Evolutionary conservation across 2,113 vertebrate species (phyloP).

Genomic region (Crypturellus undulatus): DNA sequence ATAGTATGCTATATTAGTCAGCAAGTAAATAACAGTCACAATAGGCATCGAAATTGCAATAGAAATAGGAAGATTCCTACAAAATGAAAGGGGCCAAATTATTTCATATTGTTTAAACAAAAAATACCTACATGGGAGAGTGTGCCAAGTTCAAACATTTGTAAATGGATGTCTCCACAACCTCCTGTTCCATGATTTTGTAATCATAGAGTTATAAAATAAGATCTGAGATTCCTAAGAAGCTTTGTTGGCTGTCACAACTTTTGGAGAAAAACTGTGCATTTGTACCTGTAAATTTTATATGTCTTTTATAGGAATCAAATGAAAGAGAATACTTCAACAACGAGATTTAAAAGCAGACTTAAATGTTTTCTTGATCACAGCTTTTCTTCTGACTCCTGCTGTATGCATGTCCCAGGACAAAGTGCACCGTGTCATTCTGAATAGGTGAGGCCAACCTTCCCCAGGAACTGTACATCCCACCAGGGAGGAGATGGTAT

Average conservation of each 20-base stretch:
- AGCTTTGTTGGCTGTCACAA: not conserved
- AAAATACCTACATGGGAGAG: not conserved
- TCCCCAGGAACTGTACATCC: not conserved
- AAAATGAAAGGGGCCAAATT: constrained; percentile 1
- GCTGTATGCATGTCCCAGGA: not conserved
- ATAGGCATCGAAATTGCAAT: constrained; percentile 87
- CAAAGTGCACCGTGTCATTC: not conserved
- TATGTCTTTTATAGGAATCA: not conserved
- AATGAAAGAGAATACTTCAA: not conserved
- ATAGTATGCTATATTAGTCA: constrained; percentile 89
- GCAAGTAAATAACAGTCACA: constrained; percentile 84
- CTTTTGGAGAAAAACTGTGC: not conserved
- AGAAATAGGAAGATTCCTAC: constrained; percentile 86
- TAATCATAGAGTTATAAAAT: not conserved
- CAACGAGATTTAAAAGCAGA: not conserved
- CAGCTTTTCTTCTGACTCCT: not conserved
- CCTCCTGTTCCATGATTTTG: not conserved
- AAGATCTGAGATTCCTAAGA: not conserved
- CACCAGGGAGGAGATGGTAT: not conserved
- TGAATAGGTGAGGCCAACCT: not conserved
- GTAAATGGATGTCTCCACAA: not conserved
- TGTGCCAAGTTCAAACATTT: not conserved
- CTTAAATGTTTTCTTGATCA: not conserved
- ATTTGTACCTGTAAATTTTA: not conserved
- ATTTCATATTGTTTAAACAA: not conserved